These are phyloP conservation scores for Heliconius hermathena DNA, from an alignment of 1,140 invertebrate species.

Conservation along the genomic window DNA sequence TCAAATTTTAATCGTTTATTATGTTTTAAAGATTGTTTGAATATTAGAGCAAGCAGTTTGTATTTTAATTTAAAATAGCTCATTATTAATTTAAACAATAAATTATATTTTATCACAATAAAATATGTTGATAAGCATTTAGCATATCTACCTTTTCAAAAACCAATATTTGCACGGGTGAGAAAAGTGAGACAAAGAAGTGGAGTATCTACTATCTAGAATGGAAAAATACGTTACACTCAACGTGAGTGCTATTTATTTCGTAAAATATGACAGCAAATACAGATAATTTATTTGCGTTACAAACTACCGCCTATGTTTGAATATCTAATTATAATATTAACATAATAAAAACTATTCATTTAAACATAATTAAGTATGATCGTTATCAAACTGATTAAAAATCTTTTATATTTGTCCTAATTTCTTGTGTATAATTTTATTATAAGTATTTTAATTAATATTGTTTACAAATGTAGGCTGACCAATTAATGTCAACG, in stretches of 20 bases:
- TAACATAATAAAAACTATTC: slow-evolving; percentile 5
- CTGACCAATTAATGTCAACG: neutral
- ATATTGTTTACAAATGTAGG: neutral
- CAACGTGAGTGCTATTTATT: neutral
- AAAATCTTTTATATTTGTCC: neutral
- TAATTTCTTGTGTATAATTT: neutral
- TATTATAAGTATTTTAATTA: neutral
- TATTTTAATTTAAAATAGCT: too few relatives aligned
- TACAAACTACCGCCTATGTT: slow-evolving; percentile 28
- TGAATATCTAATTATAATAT: slow-evolving; percentile 20
- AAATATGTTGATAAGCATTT: neutral
- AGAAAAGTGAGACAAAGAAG: slow-evolving; percentile 1
- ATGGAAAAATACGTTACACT: slow-evolving; percentile 2
- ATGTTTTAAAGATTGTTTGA: too few relatives aligned
- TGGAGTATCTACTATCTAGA: neutral
- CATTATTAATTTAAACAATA: too few relatives aligned
- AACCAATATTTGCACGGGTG: neutral
- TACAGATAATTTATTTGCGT: slow-evolving; percentile 19
- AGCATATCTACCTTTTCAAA: neutral
- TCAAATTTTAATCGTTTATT: too few relatives aligned
- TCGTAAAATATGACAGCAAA: slow-evolving; percentile 15
- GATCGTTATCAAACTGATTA: slow-evolving; percentile 3
- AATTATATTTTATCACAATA: slow-evolving; percentile 1
- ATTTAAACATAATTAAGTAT: neutral
- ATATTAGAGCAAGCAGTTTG: too few relatives aligned